Conservation (phyloP, 53 echinoderm and acorn worm species). For the Stichopus horrens region DNA sequence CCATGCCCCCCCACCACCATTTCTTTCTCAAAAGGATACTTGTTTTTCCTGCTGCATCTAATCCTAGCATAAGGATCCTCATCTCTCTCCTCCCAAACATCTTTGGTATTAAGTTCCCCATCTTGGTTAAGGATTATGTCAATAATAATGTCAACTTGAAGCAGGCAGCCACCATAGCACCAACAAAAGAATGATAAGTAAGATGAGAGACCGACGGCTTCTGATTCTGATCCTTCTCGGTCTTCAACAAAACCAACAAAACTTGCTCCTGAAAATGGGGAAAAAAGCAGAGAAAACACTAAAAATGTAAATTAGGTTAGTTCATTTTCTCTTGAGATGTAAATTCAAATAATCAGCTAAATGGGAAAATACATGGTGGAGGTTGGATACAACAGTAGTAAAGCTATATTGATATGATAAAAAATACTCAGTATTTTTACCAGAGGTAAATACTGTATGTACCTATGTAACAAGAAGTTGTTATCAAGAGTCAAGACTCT, state of each 20-base stretch:
- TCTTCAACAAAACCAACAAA: too few species aligned
- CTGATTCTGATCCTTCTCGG: neutral
- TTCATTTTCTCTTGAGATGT: too few species aligned
- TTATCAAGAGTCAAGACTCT: too few species aligned
- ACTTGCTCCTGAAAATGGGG: neutral
- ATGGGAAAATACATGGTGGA: too few species aligned
- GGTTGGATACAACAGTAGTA: too few species aligned
- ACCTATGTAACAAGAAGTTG: too few species aligned
- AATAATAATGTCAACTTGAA: neutral
- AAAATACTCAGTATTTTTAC: too few species aligned
- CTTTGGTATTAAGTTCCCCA: conserved; percentile 88
- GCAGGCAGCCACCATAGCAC: conserved; percentile 25
- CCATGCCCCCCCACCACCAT: too few species aligned
- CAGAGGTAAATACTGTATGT: too few species aligned
- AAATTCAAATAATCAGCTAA: too few species aligned
- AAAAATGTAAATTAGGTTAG: neutral
- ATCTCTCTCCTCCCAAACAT: conserved; percentile 93
- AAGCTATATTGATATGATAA: too few species aligned
- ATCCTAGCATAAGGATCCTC: conserved; percentile 89
- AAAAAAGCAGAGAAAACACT: neutral
- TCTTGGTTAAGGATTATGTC: conserved; percentile 43
- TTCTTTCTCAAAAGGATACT: conserved; percentile 53
- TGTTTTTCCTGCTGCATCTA: conserved; percentile 96
- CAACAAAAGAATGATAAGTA: neutral
- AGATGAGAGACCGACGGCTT: neutral